Evolutionary conservation across 2,888 invertebrate species (phyloP).

Genomic region (Pyrochroa serraticornis): DNA sequence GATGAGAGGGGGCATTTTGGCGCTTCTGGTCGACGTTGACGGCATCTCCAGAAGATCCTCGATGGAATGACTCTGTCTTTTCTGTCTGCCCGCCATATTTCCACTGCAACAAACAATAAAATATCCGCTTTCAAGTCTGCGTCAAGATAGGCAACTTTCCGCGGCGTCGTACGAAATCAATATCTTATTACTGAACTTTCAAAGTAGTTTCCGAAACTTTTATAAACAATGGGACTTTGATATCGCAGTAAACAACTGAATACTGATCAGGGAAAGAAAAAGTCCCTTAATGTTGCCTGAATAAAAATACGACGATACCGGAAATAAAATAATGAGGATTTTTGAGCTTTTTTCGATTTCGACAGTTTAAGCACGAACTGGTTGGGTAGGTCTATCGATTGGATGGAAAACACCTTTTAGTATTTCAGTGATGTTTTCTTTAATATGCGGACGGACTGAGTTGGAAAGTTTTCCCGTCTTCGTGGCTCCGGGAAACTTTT

Average conservation of each 20-base stretch:
- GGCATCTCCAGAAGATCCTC: slow-evolving; percentile 62
- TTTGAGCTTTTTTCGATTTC: background rate
- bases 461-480: slow-evolving; percentile 31
- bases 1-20: slow-evolving; percentile 19
- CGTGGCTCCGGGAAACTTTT: slow-evolving; percentile 28
- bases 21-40: slow-evolving; percentile 51
- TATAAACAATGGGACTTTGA: slow-evolving; percentile 55
- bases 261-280: slow-evolving; percentile 45
- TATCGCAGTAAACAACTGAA: slow-evolving; percentile 54
- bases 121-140: slow-evolving; percentile 41
- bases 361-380: background rate
- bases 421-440: slow-evolving; percentile 19
- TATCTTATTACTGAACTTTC: slow-evolving; percentile 55
- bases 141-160: slow-evolving; percentile 34
- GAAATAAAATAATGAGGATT: background rate
- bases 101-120: slow-evolving; percentile 47
- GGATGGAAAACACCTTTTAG: slow-evolving; percentile 22
- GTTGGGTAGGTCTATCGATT: slow-evolving; percentile 12
- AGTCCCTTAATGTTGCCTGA: slow-evolving; percentile 33
- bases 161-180: slow-evolving; percentile 46
- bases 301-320: slow-evolving; percentile 18
- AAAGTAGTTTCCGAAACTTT: slow-evolving; percentile 53
- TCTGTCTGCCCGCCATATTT: slow-evolving; percentile 54
- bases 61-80: slow-evolving; percentile 61
- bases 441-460: slow-evolving; percentile 21